A percentile compares a stretch with the other conserved stretches of the same genome.
phyloP scores from a whole-genome alignment of 1,140 invertebrate species.

The Trichogramma pretiosum region DNA sequence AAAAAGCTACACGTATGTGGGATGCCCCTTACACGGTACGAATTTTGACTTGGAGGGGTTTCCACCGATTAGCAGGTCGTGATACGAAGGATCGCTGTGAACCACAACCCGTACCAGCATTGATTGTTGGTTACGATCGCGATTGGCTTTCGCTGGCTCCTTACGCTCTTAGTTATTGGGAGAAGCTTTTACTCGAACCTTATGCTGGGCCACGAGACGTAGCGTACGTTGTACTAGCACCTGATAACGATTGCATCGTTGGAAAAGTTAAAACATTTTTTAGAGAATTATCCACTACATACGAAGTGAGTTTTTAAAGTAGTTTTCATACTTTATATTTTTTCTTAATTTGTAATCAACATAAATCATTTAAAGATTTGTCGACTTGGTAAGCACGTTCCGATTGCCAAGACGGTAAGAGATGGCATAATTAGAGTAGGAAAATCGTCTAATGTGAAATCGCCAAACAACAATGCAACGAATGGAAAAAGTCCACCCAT shows the following conservation, averaged over 20 bases:
- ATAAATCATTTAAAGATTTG: conserved; percentile 62
- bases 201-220: conserved; percentile 88
- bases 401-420: conserved; percentile 70
- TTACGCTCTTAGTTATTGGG: conserved; percentile 89
- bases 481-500: conserved; percentile 52
- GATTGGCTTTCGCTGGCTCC: conserved; percentile 92
- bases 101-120: conserved; percentile 89
- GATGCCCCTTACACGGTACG: conserved; percentile 75
- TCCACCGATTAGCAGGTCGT: conserved; percentile 86
- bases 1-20: conserved; percentile 79
- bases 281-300: conserved; percentile 82
- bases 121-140: conserved; percentile 88
- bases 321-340: too few relatives aligned
- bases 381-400: conserved; percentile 79
- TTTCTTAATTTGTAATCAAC: conserved; percentile 1
- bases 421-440: conserved; percentile 87
- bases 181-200: conserved; percentile 86
- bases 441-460: conserved; percentile 51
- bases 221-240: conserved; percentile 87
- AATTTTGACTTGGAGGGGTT: conserved; percentile 93
- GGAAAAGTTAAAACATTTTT: conserved; percentile 78
- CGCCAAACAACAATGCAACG: conserved; percentile 22
- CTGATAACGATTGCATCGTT: conserved; percentile 80
- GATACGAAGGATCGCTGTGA: conserved; percentile 92
- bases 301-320: conserved; percentile 65